Evolutionary conservation across 2,888 invertebrate species (phyloP), one percentile per base, ranked within the genome.

Genomic region (Drosophila phalerata): DNA sequence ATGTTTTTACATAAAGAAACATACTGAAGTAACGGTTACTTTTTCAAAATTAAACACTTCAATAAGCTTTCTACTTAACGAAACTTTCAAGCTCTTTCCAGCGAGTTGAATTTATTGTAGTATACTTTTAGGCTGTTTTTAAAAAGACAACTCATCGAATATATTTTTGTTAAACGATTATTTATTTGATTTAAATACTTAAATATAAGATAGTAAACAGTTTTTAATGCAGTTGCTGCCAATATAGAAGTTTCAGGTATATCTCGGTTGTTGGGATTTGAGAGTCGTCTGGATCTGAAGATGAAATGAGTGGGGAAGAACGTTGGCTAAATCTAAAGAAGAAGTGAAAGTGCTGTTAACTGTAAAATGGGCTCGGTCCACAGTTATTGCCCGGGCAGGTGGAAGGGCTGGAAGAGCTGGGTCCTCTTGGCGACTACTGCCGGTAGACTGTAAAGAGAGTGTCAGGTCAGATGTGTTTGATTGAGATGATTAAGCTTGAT

Each of bases 151-250:
- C 1, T 6, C 2, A 1, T 15, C 1, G 28, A n/a, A 3, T 4
- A 3, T n/a, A 6, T n/a, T 42, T 45, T 65, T 71, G 51, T 69
- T 81, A 56, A 87, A 84, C 75, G 79, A 65, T 78, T 79, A 49
- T 76, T 76, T 89, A 87, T 87, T 84, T 81, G 63, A 81, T 75
- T 84, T 84, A 84, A 84, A 89, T 84, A 84, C 84, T 89, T 89
- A 84, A 62, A 38, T 42, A 30, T 85, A 79, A 63, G 45, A 73
- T 53, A 80, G 68, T 47, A 37, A 61, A 65, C 22, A n/a, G n/a
- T n/a, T 77, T 72, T 77, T 25, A 58, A 57, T 45, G 48, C 49
- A 55, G 53, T 65, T 52, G 67, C 52, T 68, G 77, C 77, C 77
- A 77, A 71, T 32, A 11, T 6, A 52, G 10, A 6, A 70, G 40